Evolutionary conservation across 2,113 vertebrate species (phyloP), one percentile per base, ranked within the genome.

Genomic region (Cephalopholis sonnerati): DNA sequence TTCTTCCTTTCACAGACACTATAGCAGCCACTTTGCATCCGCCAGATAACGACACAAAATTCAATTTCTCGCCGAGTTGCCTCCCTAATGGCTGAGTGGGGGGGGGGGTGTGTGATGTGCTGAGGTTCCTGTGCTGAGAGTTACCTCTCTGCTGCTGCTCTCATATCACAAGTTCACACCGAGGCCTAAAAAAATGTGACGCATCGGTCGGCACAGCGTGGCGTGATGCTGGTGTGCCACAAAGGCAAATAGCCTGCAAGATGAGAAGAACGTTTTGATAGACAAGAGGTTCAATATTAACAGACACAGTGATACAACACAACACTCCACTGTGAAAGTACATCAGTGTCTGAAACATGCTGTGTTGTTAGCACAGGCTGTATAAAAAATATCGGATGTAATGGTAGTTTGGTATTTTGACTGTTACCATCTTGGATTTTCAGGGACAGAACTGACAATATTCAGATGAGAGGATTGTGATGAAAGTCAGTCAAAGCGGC

Each of bases 11-110:
- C 57, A 50, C 58, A 80, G 54, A 46, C 70, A 64, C 73, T 77
- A 78, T 74, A 77, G 48, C 68, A 74, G 65, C 77, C 70, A 36
- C 84, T 94, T 93, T 93, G 87, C 91, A 92, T 91, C 59, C 44
- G 39, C 77, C 82, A 87, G 87, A 93, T 94, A 94, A 94, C 81
- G 74, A 87, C 83, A 65, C 74, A 74, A 91, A 95, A 95, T 94
- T 93, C 84, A 94, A 94, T 94, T 93, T 95, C 79, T 91, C 83
- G 88, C 92, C 8, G 59, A 91, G 83, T 85, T 93, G 90, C 88
- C 84, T 92, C 84, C 68, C 80, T 93, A 93, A 93, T 94, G 91
- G 89, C 81, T 77, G 76, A 86, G 74, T 72, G 68, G 24, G 3
- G 44, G 57, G 41, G 69, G 41, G 55, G 41, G 73, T 20, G 77